phyloP scores from a whole-genome alignment of 2,797 vertebrate species.

The Oophaga sylvatica region DNA sequence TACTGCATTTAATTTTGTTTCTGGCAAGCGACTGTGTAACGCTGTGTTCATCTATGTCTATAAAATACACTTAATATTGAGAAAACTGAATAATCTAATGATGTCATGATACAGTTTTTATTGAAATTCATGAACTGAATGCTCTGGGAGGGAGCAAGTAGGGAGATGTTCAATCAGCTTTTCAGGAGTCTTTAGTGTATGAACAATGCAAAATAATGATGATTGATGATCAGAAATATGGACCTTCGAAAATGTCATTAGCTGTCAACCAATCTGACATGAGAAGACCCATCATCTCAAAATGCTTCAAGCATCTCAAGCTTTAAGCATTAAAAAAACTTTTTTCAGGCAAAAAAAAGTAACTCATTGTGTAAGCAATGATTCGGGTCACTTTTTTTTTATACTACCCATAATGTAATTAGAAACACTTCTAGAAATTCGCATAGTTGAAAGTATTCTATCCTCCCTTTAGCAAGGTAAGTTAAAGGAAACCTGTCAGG shows the following conservation, averaged over 20 bases:
- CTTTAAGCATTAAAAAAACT: background rate
- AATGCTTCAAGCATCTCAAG: background rate
- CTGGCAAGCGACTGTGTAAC: constrained; percentile 7
- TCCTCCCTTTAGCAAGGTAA: too few relatives aligned
- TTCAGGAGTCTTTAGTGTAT: background rate
- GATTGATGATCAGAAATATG: background rate
- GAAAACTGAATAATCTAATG: background rate
- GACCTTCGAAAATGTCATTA: background rate
- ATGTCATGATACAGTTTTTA: constrained; percentile 1
- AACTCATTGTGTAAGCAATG: too few relatives aligned
- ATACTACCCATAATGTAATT: too few relatives aligned
- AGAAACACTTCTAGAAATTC: too few relatives aligned
- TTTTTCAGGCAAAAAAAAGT: too few relatives aligned
- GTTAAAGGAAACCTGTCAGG: too few relatives aligned
- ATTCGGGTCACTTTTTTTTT: too few relatives aligned
- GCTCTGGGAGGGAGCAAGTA: background rate
- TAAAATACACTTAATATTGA: constrained; percentile 23
- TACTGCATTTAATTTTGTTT: constrained; percentile 2
- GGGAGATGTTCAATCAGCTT: background rate
- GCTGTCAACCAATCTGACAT: background rate
- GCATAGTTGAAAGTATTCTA: too few relatives aligned
- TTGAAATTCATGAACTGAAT: constrained; percentile 1
- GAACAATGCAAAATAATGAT: background rate
- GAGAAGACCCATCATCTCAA: background rate
- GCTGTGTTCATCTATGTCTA: background rate